Evolutionary conservation across 2,888 invertebrate species (phyloP), one percentile per base, ranked within the genome.

Genomic region (Eucera pruinosa): DNA sequence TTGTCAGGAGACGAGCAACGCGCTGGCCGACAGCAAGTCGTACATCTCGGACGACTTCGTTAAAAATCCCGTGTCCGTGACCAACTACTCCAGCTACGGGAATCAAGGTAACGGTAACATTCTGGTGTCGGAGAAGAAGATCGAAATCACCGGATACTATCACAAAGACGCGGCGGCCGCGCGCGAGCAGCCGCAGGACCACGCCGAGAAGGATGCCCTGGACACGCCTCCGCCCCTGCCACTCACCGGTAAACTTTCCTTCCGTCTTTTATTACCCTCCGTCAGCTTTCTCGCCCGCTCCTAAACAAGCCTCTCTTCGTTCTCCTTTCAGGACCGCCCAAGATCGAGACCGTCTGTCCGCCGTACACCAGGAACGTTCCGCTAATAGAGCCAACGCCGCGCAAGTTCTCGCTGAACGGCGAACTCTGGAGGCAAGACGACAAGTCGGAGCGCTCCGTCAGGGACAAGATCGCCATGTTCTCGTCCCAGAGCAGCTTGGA

Each of bases 381-480:
- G 9, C 33, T 54, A 30, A 5, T 58, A 23, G 82, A 82, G 0
- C 55, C 66, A 11, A 83, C 84, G 9, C 83, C 83, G 18, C 81
- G 85, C 27, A 89, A 92, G 79, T 89, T 89, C 67, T 83, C 87
- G 23, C 36, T 89, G 92, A 94, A 85, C 79, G 86, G 88, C 3
- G 91, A 91, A 78, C 90, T 91, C n/a, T 93, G 96, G 94, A 93
- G 95, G 71, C 96, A 96, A 92, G 96, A 96, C 92, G 96, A 96
- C 84, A 95, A 95, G 89, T 96, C 96, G 80, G 96, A 96, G 92
- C 95, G 95, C 82, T 97, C 96, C 88, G 97, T 97, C 67, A 95
- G 96, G 88, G 97, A 97, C 90, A 97, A 97, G 93, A 97, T 97
- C 87, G 97, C 97, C 71, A 96, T 97, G 96, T 97, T 97, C 92